These are phyloP conservation scores for Pipistrellus pipistrellus DNA, from an alignment of 2,797 vertebrate genomes.

Conservation along the genomic window DNA sequence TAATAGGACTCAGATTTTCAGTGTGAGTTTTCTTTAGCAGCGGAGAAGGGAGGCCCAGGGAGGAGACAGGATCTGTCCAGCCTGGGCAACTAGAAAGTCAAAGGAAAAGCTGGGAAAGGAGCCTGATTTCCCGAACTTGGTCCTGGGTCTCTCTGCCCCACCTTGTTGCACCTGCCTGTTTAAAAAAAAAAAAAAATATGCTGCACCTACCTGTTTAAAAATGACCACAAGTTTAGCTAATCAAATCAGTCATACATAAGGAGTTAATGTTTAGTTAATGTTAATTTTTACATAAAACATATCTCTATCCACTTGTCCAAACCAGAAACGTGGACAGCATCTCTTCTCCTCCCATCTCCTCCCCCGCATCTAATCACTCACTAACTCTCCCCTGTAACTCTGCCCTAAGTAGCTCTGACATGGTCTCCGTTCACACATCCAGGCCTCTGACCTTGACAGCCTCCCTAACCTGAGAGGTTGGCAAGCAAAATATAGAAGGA, in stretches of 20 bases:
- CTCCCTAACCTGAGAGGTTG: not conserved
- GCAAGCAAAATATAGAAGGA: constrained; percentile 40
- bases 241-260: not conserved
- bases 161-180: not conserved
- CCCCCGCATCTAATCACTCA: not conserved
- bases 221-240: not conserved
- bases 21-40: not conserved
- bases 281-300: constrained; percentile 29
- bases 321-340: not conserved
- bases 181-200: too few species aligned
- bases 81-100: not conserved
- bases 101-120: not conserved
- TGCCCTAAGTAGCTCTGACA: not conserved
- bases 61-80: not conserved
- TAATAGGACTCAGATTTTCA: not conserved
- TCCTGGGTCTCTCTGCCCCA: not conserved
- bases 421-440: not conserved
- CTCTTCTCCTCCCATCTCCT: not conserved
- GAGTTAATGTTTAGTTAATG: constrained; percentile 24
- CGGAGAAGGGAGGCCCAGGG: not conserved
- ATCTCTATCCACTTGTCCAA: not conserved
- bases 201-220: too few species aligned
- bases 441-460: not conserved
- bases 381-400: not conserved
- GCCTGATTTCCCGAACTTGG: not conserved